Percentiles rank a stretch among this genome's conserved stretches.
phyloP scores from a whole-genome alignment of 2,888 invertebrate species.

The Eupithecia vulgata region DNA sequence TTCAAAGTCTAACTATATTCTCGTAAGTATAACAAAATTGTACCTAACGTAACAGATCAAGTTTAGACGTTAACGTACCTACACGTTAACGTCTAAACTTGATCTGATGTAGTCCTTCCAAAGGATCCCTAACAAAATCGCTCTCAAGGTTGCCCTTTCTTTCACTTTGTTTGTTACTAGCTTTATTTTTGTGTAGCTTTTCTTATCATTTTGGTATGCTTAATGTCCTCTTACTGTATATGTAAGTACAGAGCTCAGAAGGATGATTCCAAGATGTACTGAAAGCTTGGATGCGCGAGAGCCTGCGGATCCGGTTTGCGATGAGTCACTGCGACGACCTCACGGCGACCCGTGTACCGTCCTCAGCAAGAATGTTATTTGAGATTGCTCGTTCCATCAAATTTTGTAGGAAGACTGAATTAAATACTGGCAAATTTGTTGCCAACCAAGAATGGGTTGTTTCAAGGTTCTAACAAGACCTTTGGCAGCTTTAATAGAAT shows the following conservation, averaged over 20 bases:
- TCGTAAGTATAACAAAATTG: too few species aligned
- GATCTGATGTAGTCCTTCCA: neutral
- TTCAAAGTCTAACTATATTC: neutral
- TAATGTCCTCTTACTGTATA: neutral
- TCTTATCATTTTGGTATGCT: neutral
- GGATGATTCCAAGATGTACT: constrained; percentile 11
- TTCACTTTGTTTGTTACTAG: neutral
- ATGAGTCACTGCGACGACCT: constrained; percentile 73
- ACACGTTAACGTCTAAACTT: neutral
- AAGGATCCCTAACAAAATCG: neutral
- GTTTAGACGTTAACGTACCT: too few species aligned
- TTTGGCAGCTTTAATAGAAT: neutral
- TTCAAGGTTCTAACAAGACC: neutral
- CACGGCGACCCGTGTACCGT: constrained; percentile 62
- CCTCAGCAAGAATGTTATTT: constrained; percentile 42
- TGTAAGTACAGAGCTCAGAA: neutral
- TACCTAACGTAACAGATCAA: too few species aligned
- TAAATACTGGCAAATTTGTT: neutral
- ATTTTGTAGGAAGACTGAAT: neutral
- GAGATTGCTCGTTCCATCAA: constrained; percentile 19
- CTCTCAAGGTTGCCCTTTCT: neutral
- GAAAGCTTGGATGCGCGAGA: constrained; percentile 39
- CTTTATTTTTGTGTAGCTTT: neutral
- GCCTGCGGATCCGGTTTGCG: constrained; percentile 69
- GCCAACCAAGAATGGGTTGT: neutral